A percentile compares a stretch with the other conserved stretches of the same genome.
phyloP scores from a whole-genome alignment of 2,113 vertebrate species.

The Leptobrachium leishanense region DNA sequence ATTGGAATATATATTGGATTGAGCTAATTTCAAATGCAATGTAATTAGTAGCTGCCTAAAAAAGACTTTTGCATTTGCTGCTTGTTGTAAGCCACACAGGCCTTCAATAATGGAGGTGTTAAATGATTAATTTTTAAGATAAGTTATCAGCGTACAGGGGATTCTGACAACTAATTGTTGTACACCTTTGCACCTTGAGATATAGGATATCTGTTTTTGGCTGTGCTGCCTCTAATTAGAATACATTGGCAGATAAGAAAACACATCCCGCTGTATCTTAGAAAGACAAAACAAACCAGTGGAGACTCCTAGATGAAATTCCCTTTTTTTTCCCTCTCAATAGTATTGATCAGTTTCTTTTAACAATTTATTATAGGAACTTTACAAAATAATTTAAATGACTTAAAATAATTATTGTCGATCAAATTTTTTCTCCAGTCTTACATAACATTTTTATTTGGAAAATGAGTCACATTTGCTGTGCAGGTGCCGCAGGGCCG shows the following conservation, averaged over 20 bases:
- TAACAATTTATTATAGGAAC: constrained; percentile 20
- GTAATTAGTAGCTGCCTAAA: constrained; percentile 35
- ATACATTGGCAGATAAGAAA: constrained; percentile 11
- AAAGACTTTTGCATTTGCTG: constrained; percentile 20
- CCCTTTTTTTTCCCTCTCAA: neutral
- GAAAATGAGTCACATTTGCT: no score
- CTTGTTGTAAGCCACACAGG: constrained; percentile 21
- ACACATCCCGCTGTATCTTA: constrained; percentile 9
- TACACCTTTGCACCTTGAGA: constrained; percentile 15
- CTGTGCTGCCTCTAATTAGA: constrained; percentile 33
- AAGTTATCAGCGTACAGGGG: constrained; percentile 33
- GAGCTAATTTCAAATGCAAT: constrained; percentile 31
- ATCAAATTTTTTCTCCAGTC: no score
- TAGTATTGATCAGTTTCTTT: constrained; percentile 8
- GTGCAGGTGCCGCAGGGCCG: no score
- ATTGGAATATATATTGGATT: constrained; percentile 37
- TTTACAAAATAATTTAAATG: neutral
- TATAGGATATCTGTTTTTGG: neutral
- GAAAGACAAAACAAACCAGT: constrained; percentile 15
- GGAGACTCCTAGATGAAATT: neutral
- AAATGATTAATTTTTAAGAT: constrained; percentile 44
- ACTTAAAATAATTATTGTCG: neutral
- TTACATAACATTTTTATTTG: no score
- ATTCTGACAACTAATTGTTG: constrained; percentile 20
- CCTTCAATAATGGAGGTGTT: constrained; percentile 43